Conservation (phyloP, 2,113 vertebrate genomes). For the Ariopsis seemanni region DNA sequence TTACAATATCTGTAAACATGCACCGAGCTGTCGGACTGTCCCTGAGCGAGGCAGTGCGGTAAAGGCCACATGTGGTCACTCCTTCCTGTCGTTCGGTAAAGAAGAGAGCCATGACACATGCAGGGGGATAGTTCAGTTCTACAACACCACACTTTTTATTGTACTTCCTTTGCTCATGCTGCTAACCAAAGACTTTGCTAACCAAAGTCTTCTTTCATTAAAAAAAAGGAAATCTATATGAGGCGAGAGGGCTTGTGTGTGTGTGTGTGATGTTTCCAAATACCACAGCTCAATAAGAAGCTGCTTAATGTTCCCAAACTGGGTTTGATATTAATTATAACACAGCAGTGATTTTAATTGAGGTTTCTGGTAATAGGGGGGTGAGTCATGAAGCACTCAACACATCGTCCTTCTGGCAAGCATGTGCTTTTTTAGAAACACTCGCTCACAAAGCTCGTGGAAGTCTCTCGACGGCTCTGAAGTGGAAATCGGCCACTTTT, state of each 20-base stretch:
- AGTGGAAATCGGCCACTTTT: not conserved
- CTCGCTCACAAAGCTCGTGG: not conserved
- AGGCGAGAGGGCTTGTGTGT: constrained; percentile 32
- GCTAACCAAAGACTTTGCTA: no score
- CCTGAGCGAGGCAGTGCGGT: not conserved
- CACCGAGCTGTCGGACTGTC: not conserved
- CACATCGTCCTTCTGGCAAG: constrained; percentile 21
- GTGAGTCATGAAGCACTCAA: constrained; percentile 59
- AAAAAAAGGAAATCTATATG: constrained; percentile 29
- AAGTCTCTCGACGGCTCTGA: not conserved
- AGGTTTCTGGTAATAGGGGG: constrained; percentile 57
- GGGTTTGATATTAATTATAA: constrained; percentile 56
- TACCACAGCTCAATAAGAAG: constrained; percentile 41
- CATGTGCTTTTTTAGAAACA: not conserved
- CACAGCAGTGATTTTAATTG: constrained; percentile 54
- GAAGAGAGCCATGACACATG: not conserved
- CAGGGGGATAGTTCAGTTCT: not conserved
- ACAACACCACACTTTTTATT: constrained; percentile 38
- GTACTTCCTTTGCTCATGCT: constrained; percentile 26
- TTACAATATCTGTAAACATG: not conserved
- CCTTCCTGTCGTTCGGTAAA: no score
- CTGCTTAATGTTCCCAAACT: constrained; percentile 35
- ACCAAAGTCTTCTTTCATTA: constrained; percentile 49
- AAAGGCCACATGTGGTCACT: no score
- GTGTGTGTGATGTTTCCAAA: constrained; percentile 38